These are phyloP conservation scores for Potamarius usumacintae DNA, from an alignment of 2,113 vertebrate species.

Conservation along the genomic window DNA sequence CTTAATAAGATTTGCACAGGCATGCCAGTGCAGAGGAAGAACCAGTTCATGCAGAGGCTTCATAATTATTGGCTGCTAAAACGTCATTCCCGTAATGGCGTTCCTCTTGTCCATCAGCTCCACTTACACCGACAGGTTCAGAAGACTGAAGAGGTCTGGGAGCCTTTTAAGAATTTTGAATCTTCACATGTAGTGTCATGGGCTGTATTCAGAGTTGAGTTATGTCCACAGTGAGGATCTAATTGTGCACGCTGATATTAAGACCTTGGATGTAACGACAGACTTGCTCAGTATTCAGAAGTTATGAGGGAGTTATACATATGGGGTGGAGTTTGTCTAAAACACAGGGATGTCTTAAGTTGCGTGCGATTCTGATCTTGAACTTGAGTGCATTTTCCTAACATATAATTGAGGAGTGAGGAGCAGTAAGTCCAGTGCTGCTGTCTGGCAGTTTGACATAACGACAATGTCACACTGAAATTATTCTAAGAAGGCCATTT, in stretches of 20 bases:
- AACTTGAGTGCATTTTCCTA: not conserved
- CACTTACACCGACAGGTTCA: conserved; percentile 91
- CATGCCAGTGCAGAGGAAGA: conserved; percentile 92
- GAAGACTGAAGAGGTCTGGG: conserved; percentile 83
- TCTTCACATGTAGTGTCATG: not conserved
- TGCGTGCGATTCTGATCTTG: not conserved
- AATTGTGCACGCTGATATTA: not conserved
- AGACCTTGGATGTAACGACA: not conserved
- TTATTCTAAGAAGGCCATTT: not conserved
- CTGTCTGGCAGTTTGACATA: not conserved
- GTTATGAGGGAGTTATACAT: not conserved
- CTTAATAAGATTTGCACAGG: conserved; percentile 96
- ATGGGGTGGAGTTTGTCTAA: not conserved
- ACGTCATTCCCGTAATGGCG: conserved; percentile 92
- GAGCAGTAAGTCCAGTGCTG: not conserved
- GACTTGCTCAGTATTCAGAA: not conserved
- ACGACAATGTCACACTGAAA: not conserved
- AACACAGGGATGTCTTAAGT: not conserved
- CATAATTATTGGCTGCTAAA: conserved; percentile 98
- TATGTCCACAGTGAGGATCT: not conserved
- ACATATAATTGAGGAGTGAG: too few species aligned
- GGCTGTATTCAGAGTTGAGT: not conserved
- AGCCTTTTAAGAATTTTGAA: not conserved
- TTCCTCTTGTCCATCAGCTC: conserved; percentile 91
- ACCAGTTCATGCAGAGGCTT: conserved; percentile 96